Evolutionary conservation across 1,140 invertebrate species (phyloP).

Genomic region (Brachionus manjavacas): DNA sequence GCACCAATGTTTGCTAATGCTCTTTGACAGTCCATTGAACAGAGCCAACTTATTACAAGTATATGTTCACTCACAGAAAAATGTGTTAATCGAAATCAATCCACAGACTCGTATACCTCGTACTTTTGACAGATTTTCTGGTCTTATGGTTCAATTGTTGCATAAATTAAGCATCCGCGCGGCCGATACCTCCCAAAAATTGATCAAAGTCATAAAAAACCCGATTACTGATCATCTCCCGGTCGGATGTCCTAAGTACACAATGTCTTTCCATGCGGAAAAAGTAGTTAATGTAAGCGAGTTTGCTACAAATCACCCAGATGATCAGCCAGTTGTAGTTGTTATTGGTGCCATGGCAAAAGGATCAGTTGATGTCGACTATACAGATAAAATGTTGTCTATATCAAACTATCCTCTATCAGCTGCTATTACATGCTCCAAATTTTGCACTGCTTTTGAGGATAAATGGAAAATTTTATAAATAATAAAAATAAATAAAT

Average conservation of each 20-base stretch:
- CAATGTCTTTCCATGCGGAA: constrained; percentile 80
- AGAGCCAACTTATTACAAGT: constrained; percentile 67
- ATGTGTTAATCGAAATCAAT: constrained; percentile 96
- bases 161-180: constrained; percentile 88
- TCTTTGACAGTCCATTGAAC: constrained; percentile 92
- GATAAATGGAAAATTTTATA: constrained; percentile 76
- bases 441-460: constrained; percentile 94
- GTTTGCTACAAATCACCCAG: constrained; percentile 66
- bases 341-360: constrained; percentile 95
- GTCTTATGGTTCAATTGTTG: constrained; percentile 92
- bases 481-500: constrained; percentile 4
- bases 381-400: constrained; percentile 80
- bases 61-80: constrained; percentile 89
- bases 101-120: constrained; percentile 95
- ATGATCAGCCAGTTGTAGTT: constrained; percentile 78
- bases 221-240: constrained; percentile 89
- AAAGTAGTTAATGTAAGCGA: constrained; percentile 71
- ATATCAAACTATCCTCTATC: constrained; percentile 94
- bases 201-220: constrained; percentile 94
- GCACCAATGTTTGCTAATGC: constrained; percentile 86
- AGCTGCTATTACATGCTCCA: constrained; percentile 87
- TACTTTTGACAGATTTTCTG: constrained; percentile 95
- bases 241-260: constrained; percentile 83
- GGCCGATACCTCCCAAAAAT: constrained; percentile 77
- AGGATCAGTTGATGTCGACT: constrained; percentile 82